Evolutionary conservation across 2,113 vertebrate genomes (phyloP), one percentile per base, ranked within the genome.

Genomic region (Chaetura pelagica): DNA sequence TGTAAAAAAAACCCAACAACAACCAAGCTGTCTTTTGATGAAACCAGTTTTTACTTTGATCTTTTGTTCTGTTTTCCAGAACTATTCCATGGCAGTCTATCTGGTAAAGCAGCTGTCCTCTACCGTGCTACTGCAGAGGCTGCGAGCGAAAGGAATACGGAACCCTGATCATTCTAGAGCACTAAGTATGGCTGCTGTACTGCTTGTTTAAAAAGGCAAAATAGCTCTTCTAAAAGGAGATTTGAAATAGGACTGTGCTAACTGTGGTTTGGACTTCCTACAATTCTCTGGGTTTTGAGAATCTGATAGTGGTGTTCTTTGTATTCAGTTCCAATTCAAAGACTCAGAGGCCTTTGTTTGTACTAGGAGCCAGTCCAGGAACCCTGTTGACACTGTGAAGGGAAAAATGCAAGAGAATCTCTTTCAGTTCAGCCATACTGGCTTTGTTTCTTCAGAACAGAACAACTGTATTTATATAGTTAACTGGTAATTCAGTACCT

Each of bases 81-180:
- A 98, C 97, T 99, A 99, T 98, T 99, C 99, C 81, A 99, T 99
- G 99, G 99, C 99, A 14, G 99, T 99, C 48, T 99, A 99, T 97
- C 98, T 99, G 94, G 99, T 99, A 94, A 99, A 99, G 98, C 99
- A 99, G 98, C 98, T 99, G 97, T 99, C 99, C 38, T 99, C 99
- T 79, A 98, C 99, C 24, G 98, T 99, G 84, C 97, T 99, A 93
- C 97, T 99, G 96, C 99, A 99, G 98, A 98, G 99, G 97, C 98
- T 99, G 96, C 98, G 99, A 92, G 98, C 98, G 42, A 99, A 99
- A 98, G 99, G 99, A 88, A 99, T 99, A 97, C 98, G 99, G 96
- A 99, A 99, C 97, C 99, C 99, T 14, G 99, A 99, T 98, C 99
- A 99, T 98, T 99, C 99, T 96, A 98, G 99, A 98, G 99, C 99